These are phyloP conservation scores for Tetrapedia diversipes DNA, from an alignment of 2,888 invertebrate genomes.

Conservation along the genomic window DNA sequence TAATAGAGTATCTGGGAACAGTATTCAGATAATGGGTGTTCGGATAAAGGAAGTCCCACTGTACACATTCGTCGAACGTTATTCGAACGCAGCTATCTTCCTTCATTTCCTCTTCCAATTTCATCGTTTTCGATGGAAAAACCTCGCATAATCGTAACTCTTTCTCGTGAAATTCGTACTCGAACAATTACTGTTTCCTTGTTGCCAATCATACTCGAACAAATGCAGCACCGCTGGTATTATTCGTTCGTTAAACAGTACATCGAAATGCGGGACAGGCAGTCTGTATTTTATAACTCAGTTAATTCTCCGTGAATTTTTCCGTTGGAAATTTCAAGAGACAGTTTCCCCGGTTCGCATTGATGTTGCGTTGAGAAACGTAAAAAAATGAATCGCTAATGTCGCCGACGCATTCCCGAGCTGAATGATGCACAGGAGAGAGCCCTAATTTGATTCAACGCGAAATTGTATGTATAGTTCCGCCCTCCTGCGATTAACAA, in stretches of 20 bases:
- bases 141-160: neutral
- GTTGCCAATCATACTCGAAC: neutral
- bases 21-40: too few species aligned
- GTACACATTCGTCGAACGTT: slow-evolving; percentile 27
- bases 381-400: slow-evolving; percentile 68
- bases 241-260: neutral
- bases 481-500: slow-evolving; percentile 63
- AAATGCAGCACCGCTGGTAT: neutral
- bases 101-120: neutral
- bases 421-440: slow-evolving; percentile 62
- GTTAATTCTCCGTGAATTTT: slow-evolving; percentile 32
- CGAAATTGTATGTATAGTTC: slow-evolving; percentile 48
- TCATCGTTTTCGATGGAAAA: neutral
- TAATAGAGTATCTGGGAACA: too few species aligned
- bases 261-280: neutral
- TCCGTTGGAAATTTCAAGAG: slow-evolving; percentile 26
- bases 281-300: neutral
- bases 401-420: slow-evolving; percentile 61
- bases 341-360: slow-evolving; percentile 30
- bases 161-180: neutral
- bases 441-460: slow-evolving; percentile 64
- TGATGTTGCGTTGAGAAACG: slow-evolving; percentile 51
- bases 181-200: too few species aligned
- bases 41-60: too few species aligned
- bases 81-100: neutral